Evolutionary conservation across 2,888 invertebrate species (phyloP), one percentile per base, ranked within the genome.

Genomic region (Ectemnius cavifrons): DNA sequence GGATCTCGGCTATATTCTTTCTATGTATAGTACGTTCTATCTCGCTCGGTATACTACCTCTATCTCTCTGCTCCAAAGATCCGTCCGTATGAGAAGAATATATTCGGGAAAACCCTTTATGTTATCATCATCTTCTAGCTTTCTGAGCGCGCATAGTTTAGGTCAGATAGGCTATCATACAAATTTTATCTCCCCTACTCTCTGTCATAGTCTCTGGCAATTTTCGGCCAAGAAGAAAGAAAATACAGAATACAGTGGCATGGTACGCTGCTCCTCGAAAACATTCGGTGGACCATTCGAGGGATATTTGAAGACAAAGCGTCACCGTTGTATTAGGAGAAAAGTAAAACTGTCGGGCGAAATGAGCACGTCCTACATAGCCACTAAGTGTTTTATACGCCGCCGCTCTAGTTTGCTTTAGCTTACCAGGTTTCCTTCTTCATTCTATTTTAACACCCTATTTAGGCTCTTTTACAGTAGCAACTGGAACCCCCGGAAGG

Each of bases 391-490:
- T 67, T 78, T 79, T 73, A 73, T 73, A 64, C 73, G 79, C 76
- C 59, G 45, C 2, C 11, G 47, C 47, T 8, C 47, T 47, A 47
- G 20, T 20, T 20, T 20, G 1, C 20, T 20, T 20, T 20, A 2
- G 20, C 20, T 20, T 63, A 71, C 13, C 67, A 27, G 62, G 16
- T 28, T 18, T 52, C 61, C 58, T 63, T 63, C 69, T 71, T 78
- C 78, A 82, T 82, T 84, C 77, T 82, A 73, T 81, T 81, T 77
- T 71, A 79, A 78, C 76, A 75, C 72, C 77, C 79, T 80, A 78
- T 80, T 84, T 83, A 77, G 80, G 77, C 71, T 73, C 27, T n/a
- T 52, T 27, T 20, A 13, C 20, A 37, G 23, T 4, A 23, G 23
- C 49, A 52, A 49, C 37, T 62, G n/a, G 16, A 20, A 20, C 1